A percentile compares a stretch with the other conserved stretches of the same genome.
Conservation (phyloP, 2,113 vertebrate genomes). For the Nettapus auritus region DNA sequence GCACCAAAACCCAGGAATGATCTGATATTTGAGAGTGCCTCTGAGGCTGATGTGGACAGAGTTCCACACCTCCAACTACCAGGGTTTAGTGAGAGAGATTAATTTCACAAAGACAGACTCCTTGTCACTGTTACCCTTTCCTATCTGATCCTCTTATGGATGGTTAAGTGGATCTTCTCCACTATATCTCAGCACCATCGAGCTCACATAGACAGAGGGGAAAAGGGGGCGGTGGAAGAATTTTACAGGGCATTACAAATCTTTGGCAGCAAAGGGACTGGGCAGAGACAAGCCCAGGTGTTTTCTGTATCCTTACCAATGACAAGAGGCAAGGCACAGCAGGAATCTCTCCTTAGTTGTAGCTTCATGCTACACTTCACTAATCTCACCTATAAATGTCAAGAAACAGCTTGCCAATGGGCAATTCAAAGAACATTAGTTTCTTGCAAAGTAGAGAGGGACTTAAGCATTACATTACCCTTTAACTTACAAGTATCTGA, state of each 20-base stretch:
- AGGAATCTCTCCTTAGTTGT: neutral
- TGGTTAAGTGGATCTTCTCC: neutral
- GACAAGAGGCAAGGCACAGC: neutral
- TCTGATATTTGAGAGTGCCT: neutral
- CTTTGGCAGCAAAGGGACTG: neutral
- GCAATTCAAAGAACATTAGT: neutral
- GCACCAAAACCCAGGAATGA: neutral
- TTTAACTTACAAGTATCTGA: neutral
- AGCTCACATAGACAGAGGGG: neutral
- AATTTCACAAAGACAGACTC: neutral
- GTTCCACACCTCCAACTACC: rapidly evolving
- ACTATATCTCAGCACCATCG: neutral
- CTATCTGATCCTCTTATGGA: neutral
- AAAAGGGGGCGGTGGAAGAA: neutral
- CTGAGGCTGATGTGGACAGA: neutral
- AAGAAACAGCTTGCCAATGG: neutral
- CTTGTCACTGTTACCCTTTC: neutral
- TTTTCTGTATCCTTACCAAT: neutral
- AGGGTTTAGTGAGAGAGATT: neutral
- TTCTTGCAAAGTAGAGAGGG: neutral
- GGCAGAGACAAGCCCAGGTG: neutral
- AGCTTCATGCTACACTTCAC: neutral
- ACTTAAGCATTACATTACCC: neutral
- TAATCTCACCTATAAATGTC: neutral
- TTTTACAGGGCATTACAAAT: neutral